Percentiles rank a stretch among this genome's conserved stretches.
These are phyloP conservation scores for Stichodactyla mertensii DNA, from an alignment of 64 coral and sea anemone species.

Conservation along the genomic window DNA sequence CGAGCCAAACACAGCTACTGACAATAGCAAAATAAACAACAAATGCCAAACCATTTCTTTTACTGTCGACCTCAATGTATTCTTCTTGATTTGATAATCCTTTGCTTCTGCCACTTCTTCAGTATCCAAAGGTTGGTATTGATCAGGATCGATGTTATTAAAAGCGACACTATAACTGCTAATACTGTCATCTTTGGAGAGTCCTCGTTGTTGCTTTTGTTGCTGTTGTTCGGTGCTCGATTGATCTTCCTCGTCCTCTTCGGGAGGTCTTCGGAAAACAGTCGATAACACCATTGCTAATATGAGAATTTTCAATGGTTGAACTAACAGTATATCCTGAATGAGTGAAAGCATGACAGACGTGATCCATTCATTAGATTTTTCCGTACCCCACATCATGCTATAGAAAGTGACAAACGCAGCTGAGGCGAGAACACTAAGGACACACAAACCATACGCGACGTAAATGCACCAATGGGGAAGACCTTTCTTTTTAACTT, in stretches of 20 bases:
- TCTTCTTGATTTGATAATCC: not conserved
- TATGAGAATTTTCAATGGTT: slow-evolving; percentile 61
- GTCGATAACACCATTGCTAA: slow-evolving; percentile 50
- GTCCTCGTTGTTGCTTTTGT: not conserved
- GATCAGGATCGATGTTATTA: not conserved
- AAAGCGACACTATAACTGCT: no score
- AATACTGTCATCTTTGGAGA: no score
- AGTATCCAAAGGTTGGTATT: not conserved
- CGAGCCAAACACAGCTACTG: not conserved
- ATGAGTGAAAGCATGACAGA: slow-evolving; percentile 58
- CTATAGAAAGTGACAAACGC: slow-evolving; percentile 62
- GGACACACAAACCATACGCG: slow-evolving; percentile 33
- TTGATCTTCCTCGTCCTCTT: slow-evolving; percentile 41
- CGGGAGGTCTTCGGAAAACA: slow-evolving; percentile 62
- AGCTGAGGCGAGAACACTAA: slow-evolving; percentile 33
- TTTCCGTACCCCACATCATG: slow-evolving; percentile 72
- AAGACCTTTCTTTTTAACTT: slow-evolving; percentile 23
- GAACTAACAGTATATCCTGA: slow-evolving; percentile 67
- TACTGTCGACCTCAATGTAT: not conserved
- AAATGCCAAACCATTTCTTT: slow-evolving; percentile 14
- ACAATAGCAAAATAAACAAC: not conserved
- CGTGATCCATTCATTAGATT: slow-evolving; percentile 61
- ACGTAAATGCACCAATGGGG: slow-evolving; percentile 54
- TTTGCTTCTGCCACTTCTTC: not conserved
- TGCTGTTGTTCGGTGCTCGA: not conserved